Conservation (phyloP, 2,113 vertebrate species). For the Semnopithecus entellus region DNA sequence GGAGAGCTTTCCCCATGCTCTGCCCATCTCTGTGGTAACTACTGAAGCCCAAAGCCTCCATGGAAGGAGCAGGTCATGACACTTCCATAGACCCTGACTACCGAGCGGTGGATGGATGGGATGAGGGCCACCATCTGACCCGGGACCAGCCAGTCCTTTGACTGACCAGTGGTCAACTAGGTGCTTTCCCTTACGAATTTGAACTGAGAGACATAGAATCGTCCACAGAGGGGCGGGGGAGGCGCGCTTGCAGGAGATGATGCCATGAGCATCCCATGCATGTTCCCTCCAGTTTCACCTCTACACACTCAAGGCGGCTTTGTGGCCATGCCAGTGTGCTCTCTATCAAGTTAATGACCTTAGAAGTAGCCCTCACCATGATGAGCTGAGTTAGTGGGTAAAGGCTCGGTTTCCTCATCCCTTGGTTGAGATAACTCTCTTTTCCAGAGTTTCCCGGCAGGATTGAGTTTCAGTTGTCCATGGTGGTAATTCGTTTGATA, state of each 20-base stretch:
- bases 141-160: neutral
- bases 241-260: neutral
- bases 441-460: neutral
- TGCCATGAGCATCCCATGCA: accelerated
- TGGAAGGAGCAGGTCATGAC: no score
- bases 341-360: neutral
- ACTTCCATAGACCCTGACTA: neutral
- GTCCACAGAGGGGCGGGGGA: accelerated
- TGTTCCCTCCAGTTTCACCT: neutral
- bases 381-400: neutral
- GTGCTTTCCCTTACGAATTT: no score
- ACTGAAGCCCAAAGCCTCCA: neutral
- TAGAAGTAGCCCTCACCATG: neutral
- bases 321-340: neutral
- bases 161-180: neutral
- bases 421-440: neutral
- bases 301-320: no score
- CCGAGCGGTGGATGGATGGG: neutral
- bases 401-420: neutral
- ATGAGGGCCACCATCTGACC: neutral
- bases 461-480: neutral
- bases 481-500: neutral
- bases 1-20: neutral
- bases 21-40: accelerated
- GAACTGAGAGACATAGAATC: neutral